Percentiles rank a stretch among this genome's conserved stretches.
Evolutionary conservation across 2,888 invertebrate species (phyloP).

Genomic region (Sclerodermus sp.): DNA sequence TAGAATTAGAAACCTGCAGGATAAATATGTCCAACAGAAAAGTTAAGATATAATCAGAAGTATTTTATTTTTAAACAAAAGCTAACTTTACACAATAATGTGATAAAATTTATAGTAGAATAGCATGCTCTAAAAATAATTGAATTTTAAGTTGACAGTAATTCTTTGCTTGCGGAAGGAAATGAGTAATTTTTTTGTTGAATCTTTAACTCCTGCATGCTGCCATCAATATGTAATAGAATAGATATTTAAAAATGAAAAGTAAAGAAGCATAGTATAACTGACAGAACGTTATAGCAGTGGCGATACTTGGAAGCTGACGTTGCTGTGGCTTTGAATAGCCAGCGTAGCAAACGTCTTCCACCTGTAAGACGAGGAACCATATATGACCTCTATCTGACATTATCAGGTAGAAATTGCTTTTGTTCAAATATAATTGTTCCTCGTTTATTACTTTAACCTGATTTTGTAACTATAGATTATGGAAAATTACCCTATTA

Average conservation of each 20-base stretch:
- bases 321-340: slow-evolving; percentile 71
- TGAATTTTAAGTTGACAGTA: slow-evolving; percentile 3
- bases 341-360: slow-evolving; percentile 76
- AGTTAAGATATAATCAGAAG: too few species aligned
- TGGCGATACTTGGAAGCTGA: slow-evolving; percentile 71
- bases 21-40: too few species aligned
- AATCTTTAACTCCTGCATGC: slow-evolving; percentile 4
- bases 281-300: slow-evolving; percentile 54
- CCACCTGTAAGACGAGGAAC: slow-evolving; percentile 82
- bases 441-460: slow-evolving; percentile 23
- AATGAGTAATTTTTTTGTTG: slow-evolving; percentile 5
- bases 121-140: not conserved
- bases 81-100: too few species aligned
- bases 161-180: too few species aligned
- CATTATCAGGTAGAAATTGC: slow-evolving; percentile 77
- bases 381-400: slow-evolving; percentile 81
- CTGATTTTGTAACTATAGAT: slow-evolving; percentile 19
- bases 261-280: slow-evolving; percentile 42
- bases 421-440: slow-evolving; percentile 35
- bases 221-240: slow-evolving; percentile 5
- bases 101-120: too few species aligned
- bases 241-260: slow-evolving; percentile 7
- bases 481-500: slow-evolving; percentile 19
- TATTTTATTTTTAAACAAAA: too few species aligned
- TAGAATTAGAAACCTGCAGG: too few species aligned